Percentiles rank a stretch among this genome's conserved stretches.
Conservation (phyloP, 1,140 invertebrate species). For the Drosophila bocki region DNA sequence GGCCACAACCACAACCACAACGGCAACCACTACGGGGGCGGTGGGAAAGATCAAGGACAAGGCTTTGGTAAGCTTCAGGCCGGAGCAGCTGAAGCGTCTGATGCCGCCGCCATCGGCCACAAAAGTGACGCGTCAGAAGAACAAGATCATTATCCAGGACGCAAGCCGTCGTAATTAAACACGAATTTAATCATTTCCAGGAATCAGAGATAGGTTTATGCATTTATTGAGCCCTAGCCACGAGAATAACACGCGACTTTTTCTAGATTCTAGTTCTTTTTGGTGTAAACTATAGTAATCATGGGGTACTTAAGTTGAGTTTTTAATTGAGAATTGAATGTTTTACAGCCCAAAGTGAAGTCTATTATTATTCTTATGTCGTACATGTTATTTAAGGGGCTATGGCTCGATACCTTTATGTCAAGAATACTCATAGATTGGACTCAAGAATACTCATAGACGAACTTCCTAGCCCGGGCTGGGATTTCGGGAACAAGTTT, state of each 20-base stretch:
- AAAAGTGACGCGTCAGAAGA: slow-evolving; percentile 91
- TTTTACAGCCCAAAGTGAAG: background rate
- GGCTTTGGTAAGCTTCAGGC: slow-evolving; percentile 85
- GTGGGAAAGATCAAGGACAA: slow-evolving; percentile 50
- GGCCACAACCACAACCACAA: slow-evolving; percentile 52
- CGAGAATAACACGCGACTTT: background rate
- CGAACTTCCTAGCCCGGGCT: slow-evolving; percentile 1
- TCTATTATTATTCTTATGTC: background rate
- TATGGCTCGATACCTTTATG: slow-evolving; percentile 4
- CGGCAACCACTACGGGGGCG: slow-evolving; percentile 53
- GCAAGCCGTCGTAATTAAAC: slow-evolving; percentile 76
- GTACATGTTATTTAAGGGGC: background rate
- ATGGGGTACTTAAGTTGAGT: background rate
- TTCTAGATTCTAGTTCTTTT: background rate
- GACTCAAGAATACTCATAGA: slow-evolving; percentile 5
- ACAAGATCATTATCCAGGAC: slow-evolving; percentile 91
- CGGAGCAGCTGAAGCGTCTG: slow-evolving; percentile 87
- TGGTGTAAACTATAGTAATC: background rate
- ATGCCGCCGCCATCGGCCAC: slow-evolving; percentile 87
- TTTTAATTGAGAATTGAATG: no score
- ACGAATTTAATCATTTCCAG: slow-evolving; percentile 53
- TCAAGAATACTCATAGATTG: slow-evolving; percentile 4
- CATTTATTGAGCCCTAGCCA: background rate
- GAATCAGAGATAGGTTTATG: background rate
- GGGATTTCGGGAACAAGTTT: slow-evolving; percentile 31